Evolutionary conservation across 2,797 vertebrate species (phyloP).

Genomic region (Lepidocolaptes lacrymiger): DNA sequence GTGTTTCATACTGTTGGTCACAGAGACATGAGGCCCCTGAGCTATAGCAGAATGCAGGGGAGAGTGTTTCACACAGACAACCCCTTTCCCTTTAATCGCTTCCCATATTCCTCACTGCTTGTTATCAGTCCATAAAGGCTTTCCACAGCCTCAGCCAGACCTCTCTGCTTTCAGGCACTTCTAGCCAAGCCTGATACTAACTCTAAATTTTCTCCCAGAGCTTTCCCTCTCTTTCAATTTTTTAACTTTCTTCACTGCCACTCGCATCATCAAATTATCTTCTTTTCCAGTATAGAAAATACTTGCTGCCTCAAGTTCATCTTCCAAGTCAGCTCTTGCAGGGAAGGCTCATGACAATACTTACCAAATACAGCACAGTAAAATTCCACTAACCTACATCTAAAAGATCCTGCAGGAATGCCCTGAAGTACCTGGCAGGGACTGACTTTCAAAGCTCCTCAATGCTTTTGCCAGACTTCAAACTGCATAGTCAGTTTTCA

Average conservation of each 20-base stretch:
- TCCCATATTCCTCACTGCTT: neutral
- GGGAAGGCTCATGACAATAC: neutral
- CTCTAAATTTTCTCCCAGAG: neutral
- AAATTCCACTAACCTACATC: neutral
- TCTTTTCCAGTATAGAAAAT: neutral
- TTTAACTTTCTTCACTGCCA: neutral
- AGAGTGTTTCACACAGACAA: neutral
- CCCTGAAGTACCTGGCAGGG: neutral
- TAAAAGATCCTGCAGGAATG: neutral
- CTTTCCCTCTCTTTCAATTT: neutral
- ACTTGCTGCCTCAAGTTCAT: neutral
- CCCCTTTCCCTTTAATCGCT: neutral
- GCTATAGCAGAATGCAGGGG: neutral
- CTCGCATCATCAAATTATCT: neutral
- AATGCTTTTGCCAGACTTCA: neutral
- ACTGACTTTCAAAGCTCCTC: neutral
- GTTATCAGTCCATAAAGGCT: neutral
- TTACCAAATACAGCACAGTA: neutral
- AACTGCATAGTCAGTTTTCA: neutral
- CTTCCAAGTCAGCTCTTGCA: neutral
- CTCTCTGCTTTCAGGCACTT: neutral
- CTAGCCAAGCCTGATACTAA: neutral
- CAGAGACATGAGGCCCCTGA: neutral
- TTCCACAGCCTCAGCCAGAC: neutral
- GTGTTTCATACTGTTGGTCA: neutral